Evolutionary conservation across 2,113 vertebrate species (phyloP).

Genomic region (Ceyx cyanopectus): DNA sequence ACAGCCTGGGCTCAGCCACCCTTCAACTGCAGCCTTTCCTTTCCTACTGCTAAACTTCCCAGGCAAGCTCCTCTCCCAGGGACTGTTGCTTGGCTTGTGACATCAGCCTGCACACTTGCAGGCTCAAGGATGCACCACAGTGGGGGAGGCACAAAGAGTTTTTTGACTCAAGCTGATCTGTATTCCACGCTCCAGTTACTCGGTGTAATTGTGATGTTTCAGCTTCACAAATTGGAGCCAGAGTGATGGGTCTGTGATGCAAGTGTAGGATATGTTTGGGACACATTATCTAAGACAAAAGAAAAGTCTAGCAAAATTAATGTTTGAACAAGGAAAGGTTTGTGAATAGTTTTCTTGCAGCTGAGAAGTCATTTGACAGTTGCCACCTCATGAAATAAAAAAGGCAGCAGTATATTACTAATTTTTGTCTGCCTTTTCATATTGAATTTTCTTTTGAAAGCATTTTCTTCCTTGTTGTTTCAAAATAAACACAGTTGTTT

Average conservation of each 20-base stretch:
- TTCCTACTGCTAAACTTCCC: conserved; percentile 22
- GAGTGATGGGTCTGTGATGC: background rate
- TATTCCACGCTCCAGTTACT: conserved; percentile 55
- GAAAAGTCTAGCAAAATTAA: background rate
- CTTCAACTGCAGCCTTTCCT: background rate
- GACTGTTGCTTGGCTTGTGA: conserved; percentile 39
- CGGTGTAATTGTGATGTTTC: conserved; percentile 2
- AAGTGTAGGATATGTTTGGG: background rate
- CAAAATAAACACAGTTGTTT: background rate
- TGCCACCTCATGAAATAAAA: background rate
- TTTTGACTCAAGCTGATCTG: conserved; percentile 54
- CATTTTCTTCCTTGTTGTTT: background rate
- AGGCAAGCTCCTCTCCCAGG: conserved; percentile 36
- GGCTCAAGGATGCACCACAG: conserved; percentile 33
- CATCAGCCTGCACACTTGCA: conserved; percentile 52
- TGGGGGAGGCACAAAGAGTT: conserved; percentile 59
- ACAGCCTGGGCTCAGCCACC: background rate
- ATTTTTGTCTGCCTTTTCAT: background rate
- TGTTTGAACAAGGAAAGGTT: background rate
- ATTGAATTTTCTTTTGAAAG: background rate
- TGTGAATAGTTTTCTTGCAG: background rate
- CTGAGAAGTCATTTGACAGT: background rate
- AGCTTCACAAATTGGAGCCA: conserved; percentile 1
- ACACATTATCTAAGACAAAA: background rate
- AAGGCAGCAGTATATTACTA: background rate